phyloP scores from a whole-genome alignment of 2,113 vertebrate species.

The Dermatemys mawii region DNA sequence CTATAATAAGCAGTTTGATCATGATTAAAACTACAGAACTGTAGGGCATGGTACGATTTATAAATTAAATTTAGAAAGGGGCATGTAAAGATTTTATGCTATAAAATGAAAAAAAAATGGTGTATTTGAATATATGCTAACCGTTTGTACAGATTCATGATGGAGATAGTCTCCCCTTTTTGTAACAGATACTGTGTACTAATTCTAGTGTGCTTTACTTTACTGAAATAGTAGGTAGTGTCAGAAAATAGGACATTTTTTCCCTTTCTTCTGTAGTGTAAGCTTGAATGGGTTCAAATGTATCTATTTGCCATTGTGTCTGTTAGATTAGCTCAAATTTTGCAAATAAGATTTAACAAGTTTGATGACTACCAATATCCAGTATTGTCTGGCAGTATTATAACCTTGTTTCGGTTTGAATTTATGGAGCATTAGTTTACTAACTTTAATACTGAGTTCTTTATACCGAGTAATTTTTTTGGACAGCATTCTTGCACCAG shows the following conservation, averaged over 20 bases:
- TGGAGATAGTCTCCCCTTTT: neutral
- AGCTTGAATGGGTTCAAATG: neutral
- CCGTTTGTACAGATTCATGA: neutral
- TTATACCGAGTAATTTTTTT: neutral
- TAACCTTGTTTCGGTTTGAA: neutral
- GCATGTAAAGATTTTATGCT: neutral
- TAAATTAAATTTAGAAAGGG: neutral
- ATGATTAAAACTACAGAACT: neutral
- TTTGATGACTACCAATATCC: neutral
- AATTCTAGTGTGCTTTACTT: neutral
- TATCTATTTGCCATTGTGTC: neutral
- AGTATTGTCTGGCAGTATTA: neutral
- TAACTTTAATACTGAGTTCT: neutral
- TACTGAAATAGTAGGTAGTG: neutral
- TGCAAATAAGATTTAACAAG: neutral
- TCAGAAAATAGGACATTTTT: neutral
- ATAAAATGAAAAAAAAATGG: neutral
- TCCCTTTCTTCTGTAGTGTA: neutral
- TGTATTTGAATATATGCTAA: neutral
- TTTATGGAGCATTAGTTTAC: neutral
- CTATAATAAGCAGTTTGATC: neutral
- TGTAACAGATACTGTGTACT: neutral
- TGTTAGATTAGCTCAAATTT: neutral
- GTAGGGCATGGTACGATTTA: neutral
- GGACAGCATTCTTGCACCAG: neutral